phyloP scores from a whole-genome alignment of 2,113 vertebrate genomes.

The Pseudonaja textilis region DNA sequence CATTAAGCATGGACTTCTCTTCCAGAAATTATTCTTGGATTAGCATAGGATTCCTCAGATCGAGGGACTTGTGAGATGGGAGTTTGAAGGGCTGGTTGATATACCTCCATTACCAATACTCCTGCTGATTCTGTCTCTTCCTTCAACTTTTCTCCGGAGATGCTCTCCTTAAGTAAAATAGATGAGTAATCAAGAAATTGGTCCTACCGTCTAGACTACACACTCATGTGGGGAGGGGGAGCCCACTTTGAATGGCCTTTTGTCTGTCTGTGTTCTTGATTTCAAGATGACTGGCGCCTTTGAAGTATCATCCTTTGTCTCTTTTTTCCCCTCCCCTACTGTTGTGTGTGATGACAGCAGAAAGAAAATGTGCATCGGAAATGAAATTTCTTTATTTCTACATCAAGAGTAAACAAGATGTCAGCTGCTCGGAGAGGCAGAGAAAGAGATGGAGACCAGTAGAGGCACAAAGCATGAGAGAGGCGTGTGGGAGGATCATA shows the following conservation, averaged over 20 bases:
- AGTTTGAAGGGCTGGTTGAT: not conserved
- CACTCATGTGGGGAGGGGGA: not conserved
- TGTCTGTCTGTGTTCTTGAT: constrained; percentile 7
- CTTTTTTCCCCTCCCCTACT: not conserved
- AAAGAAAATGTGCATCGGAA: constrained; percentile 18
- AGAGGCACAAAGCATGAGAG: not conserved
- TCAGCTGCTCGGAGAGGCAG: not conserved
- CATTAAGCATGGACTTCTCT: not conserved
- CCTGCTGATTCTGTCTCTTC: not conserved
- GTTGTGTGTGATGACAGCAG: constrained; percentile 13
- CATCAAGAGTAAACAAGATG: constrained; percentile 36
- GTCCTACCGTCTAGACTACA: not conserved
- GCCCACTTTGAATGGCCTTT: not conserved
- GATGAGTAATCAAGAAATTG: not conserved
- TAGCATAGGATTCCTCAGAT: not conserved
- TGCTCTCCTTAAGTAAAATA: not conserved
- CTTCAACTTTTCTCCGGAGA: not conserved
- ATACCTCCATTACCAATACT: not conserved
- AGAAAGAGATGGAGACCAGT: not conserved
- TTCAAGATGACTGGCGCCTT: constrained; percentile 4
- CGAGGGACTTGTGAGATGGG: not conserved
- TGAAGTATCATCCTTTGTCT: not conserved
- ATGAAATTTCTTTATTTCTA: constrained; percentile 28
- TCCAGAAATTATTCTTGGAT: not conserved
- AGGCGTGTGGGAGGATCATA: not conserved